Conservation (phyloP, 2,113 vertebrate species). For the Labrus mixtus region DNA sequence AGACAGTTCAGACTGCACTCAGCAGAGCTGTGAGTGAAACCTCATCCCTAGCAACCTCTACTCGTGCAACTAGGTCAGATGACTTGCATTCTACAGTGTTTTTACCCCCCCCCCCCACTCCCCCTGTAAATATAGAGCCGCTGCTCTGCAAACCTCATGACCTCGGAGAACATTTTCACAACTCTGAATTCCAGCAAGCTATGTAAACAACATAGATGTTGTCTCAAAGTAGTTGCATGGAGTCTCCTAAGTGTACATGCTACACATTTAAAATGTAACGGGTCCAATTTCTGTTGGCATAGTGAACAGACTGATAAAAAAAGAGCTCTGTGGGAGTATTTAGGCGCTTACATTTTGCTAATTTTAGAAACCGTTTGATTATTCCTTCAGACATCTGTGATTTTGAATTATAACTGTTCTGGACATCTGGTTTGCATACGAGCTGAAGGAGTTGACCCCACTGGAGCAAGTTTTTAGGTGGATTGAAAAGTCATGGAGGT, state of each 20-base stretch:
- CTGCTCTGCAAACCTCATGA: slow-evolving; percentile 64
- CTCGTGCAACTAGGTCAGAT: slow-evolving; percentile 77
- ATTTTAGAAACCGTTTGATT: slow-evolving; percentile 7
- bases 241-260: not conserved
- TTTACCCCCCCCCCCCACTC: slow-evolving; percentile 65
- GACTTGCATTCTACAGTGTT: slow-evolving; percentile 71
- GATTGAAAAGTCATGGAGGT: slow-evolving; percentile 18
- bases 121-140: slow-evolving; percentile 69
- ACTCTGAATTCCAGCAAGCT: slow-evolving; percentile 45
- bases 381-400: slow-evolving; percentile 1
- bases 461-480: not conserved
- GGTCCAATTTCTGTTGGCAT: not conserved
- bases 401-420: slow-evolving; percentile 6
- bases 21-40: slow-evolving; percentile 61
- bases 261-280: not conserved
- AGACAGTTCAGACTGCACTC: slow-evolving; percentile 21
- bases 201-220: slow-evolving; percentile 34
- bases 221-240: too few species aligned
- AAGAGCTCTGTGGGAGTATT: not conserved
- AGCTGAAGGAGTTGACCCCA: not conserved
- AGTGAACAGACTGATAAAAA: not conserved
- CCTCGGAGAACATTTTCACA: slow-evolving; percentile 60
- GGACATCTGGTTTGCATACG: slow-evolving; percentile 20
- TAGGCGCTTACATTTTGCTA: not conserved
- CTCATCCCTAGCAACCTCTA: slow-evolving; percentile 60